These are phyloP conservation scores for Pogonophryne albipinna DNA, from an alignment of 2,797 vertebrate species.

Conservation along the genomic window DNA sequence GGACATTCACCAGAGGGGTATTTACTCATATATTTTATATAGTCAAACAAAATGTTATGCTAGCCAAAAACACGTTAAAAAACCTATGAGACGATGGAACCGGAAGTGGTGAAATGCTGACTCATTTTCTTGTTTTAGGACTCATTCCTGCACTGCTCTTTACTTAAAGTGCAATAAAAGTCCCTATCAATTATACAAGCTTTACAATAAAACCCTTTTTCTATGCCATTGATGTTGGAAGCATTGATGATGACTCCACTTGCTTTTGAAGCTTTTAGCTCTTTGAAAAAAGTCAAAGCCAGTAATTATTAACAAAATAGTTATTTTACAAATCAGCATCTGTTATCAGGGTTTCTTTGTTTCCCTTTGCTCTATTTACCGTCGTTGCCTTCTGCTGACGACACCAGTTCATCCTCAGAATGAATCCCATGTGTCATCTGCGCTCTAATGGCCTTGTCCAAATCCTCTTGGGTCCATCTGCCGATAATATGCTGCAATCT, in stretches of 20 bases:
- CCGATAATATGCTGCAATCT: conserved; percentile 37
- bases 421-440: conserved; percentile 49
- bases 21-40: no score
- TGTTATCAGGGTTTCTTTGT: conserved; percentile 22
- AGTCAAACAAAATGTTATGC: no score
- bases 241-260: background rate
- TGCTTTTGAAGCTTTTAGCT: background rate
- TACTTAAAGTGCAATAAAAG: no score
- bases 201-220: background rate
- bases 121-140: no score
- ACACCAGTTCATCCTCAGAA: conserved; percentile 24
- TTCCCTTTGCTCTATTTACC: conserved; percentile 16
- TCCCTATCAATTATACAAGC: no score
- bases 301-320: background rate
- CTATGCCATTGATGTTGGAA: background rate
- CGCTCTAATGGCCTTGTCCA: conserved; percentile 1
- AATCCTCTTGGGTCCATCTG: conserved; percentile 46
- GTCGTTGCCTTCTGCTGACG: conserved; percentile 18
- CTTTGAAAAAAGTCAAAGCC: conserved; percentile 1
- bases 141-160: no score
- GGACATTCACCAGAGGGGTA: no score
- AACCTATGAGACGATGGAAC: no score
- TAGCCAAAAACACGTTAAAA: no score
- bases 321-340: conserved; percentile 8
- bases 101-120: no score